Conservation (phyloP, 1,140 invertebrate species). For the Dermatophagoides farinae region DNA sequence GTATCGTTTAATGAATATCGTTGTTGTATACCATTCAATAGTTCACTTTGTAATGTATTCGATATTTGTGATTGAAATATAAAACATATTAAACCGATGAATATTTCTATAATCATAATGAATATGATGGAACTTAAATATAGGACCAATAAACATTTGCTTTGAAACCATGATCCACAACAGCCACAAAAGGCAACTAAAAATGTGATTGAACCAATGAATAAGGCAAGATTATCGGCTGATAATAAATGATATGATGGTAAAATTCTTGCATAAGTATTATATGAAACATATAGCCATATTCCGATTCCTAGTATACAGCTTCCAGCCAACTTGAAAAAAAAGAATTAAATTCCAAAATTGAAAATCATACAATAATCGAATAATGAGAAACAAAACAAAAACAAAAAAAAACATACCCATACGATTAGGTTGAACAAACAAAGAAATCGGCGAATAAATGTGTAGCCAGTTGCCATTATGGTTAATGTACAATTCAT, state of each 20-base stretch:
- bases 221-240: slow-evolving; percentile 40
- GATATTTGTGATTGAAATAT: slow-evolving; percentile 41
- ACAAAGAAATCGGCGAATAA: slow-evolving; percentile 49
- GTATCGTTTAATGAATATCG: slow-evolving; percentile 41
- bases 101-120: slow-evolving; percentile 53
- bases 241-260: slow-evolving; percentile 46
- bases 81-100: slow-evolving; percentile 51
- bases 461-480: slow-evolving; percentile 40
- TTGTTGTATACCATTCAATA: slow-evolving; percentile 40
- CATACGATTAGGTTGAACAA: slow-evolving; percentile 51
- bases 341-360: slow-evolving; percentile 12
- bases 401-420: slow-evolving; percentile 32
- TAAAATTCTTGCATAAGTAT: slow-evolving; percentile 44
- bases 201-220: slow-evolving; percentile 43
- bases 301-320: slow-evolving; percentile 34
- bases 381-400: background rate
- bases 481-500: slow-evolving; percentile 1
- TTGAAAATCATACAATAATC: background rate
- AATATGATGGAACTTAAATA: slow-evolving; percentile 62
- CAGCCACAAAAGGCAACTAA: slow-evolving; percentile 54
- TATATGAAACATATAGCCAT: slow-evolving; percentile 43
- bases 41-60: slow-evolving; percentile 39
- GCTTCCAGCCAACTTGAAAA: background rate
- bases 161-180: slow-evolving; percentile 59
- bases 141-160: slow-evolving; percentile 46